Evolutionary conservation across 37 sponge, comb jelly and placozoan genomes (phyloP), one percentile per base, ranked within the genome.

Genomic region (Chondrilla cf. caribensis): DNA sequence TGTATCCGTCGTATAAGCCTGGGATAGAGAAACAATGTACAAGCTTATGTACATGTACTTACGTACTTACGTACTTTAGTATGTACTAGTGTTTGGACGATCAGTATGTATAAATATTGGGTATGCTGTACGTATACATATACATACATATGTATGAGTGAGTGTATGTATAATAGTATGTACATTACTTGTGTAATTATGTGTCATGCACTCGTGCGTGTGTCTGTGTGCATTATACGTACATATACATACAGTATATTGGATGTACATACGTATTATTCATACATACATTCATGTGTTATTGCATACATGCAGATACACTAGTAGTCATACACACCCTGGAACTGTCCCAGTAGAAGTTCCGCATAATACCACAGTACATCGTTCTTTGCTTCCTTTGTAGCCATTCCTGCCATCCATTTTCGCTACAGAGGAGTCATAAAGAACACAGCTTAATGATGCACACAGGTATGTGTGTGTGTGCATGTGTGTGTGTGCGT

Each of bases 321-420:
- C 64, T 19, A 4, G 15, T 7, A 73, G 2, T 25, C 76, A n/a
- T 22, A 37, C 42, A 8, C 26, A 83, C 84, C 84, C 41, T 84
- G 31, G 43, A 84, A 88, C 64, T 88, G 88, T 22, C 32, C 37
- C 11, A 41, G 39, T 44, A 88, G 44, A 44, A 88, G 73, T 29
- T 29, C 80, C 8, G 62, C 66, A 32, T 83, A 84, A 71, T 88
- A 79, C 88, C 88, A 88, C 42, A 71, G 58, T 14, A 29, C 72
- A 42, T 84, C 62, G n/a, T 75, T 38, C 17, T 37, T 72, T 22
- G 47, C 18, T 0, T 78, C 29, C 7, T 39, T 26, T 31, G 38
- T 37, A 28, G 71, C 70, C 84, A 83, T 83, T 37, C 35, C 55
- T 8, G 36, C 54, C 82, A 82, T 82, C 87, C 87, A 86, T 25